phyloP scores from a whole-genome alignment of 1,140 invertebrate species.

The Parapsyche elsis region DNA sequence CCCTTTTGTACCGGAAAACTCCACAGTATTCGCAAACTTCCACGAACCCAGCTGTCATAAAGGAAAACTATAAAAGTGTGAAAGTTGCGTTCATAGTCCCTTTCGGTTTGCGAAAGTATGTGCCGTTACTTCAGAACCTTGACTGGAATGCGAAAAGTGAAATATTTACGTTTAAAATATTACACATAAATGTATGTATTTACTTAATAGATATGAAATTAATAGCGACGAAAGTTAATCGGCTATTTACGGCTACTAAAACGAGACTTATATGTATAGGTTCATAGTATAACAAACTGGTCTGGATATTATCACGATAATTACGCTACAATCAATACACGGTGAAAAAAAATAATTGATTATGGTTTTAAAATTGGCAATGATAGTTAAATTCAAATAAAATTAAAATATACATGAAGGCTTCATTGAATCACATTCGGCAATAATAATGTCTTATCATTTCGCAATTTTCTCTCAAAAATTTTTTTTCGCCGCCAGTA shows the following conservation, averaged over 20 bases:
- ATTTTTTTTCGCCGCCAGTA: not conserved
- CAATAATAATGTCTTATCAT: not conserved
- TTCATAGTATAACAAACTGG: too few species aligned
- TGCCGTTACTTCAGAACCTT: not conserved
- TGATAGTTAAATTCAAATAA: not conserved
- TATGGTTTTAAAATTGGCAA: too few species aligned
- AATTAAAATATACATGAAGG: not conserved
- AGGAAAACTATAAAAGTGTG: slow-evolving; percentile 55
- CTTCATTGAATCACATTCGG: not conserved
- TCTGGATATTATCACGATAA: too few species aligned
- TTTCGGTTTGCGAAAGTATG: not conserved
- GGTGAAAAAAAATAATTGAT: too few species aligned
- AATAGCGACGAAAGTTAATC: too few species aligned
- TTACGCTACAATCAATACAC: too few species aligned
- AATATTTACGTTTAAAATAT: too few species aligned
- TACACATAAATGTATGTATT: too few species aligned
- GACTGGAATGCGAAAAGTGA: too few species aligned
- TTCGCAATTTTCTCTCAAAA: not conserved
- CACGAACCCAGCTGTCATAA: slow-evolving; percentile 50
- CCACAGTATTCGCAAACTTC: slow-evolving; percentile 47
- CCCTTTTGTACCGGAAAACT: slow-evolving; percentile 41
- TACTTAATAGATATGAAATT: too few species aligned
- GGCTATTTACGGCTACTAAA: too few species aligned
- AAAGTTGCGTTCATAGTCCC: slow-evolving; percentile 38
- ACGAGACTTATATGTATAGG: too few species aligned